Percentiles rank a stretch among this genome's conserved stretches.
These are phyloP conservation scores for Eilema caniola DNA, from an alignment of 2,888 invertebrate species.

Conservation along the genomic window DNA sequence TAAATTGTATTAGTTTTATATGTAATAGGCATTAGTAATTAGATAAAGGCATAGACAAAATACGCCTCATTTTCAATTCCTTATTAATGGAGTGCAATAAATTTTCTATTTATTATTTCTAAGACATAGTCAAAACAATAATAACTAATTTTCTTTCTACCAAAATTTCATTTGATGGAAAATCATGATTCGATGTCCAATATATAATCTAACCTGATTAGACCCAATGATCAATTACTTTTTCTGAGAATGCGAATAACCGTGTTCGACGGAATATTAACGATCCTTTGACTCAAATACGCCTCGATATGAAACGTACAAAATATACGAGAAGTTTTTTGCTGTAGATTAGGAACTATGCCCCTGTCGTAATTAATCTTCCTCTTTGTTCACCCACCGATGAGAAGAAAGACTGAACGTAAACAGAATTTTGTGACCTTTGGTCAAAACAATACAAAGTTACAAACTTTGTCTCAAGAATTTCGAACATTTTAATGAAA, in stretches of 20 bases:
- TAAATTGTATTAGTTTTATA: no score
- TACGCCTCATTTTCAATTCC: background rate
- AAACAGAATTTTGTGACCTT: constrained; percentile 10
- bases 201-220: constrained; percentile 1
- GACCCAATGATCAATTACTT: constrained; percentile 9
- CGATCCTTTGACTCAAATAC: constrained; percentile 6
- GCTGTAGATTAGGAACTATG: constrained; percentile 21
- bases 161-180: background rate
- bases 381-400: constrained; percentile 13
- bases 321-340: constrained; percentile 22
- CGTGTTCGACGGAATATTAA: constrained; percentile 11
- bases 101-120: no score
- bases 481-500: constrained; percentile 9
- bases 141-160: background rate
- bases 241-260: constrained; percentile 3
- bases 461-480: constrained; percentile 9
- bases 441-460: background rate
- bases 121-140: background rate
- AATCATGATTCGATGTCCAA: background rate
- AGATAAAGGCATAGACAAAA: background rate
- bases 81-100: no score
- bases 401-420: constrained; percentile 9
- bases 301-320: constrained; percentile 11
- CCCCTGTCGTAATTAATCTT: constrained; percentile 19
- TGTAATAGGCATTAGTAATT: no score